Base-by-base conservation (phyloP, 2,888 invertebrate species). In the Synergus umbraculus region DNA sequence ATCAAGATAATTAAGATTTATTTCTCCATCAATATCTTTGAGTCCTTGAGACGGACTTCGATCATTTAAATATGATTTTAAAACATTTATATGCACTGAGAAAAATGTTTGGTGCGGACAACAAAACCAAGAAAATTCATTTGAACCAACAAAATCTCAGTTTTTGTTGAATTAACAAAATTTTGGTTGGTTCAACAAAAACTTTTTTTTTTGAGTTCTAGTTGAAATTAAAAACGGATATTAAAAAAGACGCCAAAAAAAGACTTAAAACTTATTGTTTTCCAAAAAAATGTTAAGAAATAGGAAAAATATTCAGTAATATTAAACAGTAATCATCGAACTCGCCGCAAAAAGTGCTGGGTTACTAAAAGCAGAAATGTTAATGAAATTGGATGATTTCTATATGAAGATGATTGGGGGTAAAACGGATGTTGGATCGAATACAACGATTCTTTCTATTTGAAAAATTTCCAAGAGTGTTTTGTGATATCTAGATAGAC, bases 351-450 rank as follows among this genome's bases (percentile, higher is more conserved):
- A 29, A 12, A 12, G 60, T 60, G 60, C 60, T 22, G 22, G 22
- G 29, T 60, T 60, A 60, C 22, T 22, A 60, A 29, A 60, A 60
- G 60, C 60, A 60, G 22, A 60, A 29, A 60, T 60, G 22, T 60
- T 22, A 60, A 29, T 22, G 60, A 60, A 60, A 60, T 7, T 22
- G 12, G 12, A 22, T 22, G 22, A 60, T 60, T 60, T 60, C 12
- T 22, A 37, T 37, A 60, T 60, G 60, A 29, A 22, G 22, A 13
- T 60, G 22, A 22, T 22, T 60, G 13, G 60, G 60, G 18, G 10
- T 37, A 22, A 60, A 13, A 29, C 13, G 22, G 60, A 60, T 60
- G 60, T 37, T 37, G 0, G 10, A 8, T 60, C 12, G 60, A 13
- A 60, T 60, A 60, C 60, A 13, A 22, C 22, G 60, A 22, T 29